Conservation (phyloP, 2,797 vertebrate genomes). For the Pseudochirops cupreus region DNA sequence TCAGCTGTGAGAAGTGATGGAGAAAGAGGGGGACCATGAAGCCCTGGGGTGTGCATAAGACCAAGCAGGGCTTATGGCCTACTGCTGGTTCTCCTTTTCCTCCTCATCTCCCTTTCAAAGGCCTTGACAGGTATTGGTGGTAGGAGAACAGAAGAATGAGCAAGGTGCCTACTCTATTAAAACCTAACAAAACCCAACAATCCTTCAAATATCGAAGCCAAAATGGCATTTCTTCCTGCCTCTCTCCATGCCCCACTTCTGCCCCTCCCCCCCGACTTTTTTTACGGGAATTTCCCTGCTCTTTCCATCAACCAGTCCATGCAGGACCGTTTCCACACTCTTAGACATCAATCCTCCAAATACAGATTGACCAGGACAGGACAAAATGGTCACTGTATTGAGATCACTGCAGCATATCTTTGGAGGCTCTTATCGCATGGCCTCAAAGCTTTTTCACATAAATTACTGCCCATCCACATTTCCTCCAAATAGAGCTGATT, state of each 20-base stretch:
- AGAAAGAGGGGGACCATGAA: neutral
- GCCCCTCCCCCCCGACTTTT: too few species aligned
- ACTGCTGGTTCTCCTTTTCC: neutral
- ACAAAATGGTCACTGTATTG: neutral
- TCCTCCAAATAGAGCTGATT: neutral
- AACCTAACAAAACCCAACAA: neutral
- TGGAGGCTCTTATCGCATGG: neutral
- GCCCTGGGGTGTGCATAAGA: neutral
- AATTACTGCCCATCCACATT: neutral
- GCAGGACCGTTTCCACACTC: neutral
- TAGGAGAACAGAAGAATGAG: neutral
- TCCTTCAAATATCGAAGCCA: neutral
- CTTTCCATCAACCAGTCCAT: neutral
- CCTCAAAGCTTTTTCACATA: neutral
- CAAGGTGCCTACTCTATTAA: neutral
- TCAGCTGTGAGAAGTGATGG: neutral
- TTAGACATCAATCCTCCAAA: neutral
- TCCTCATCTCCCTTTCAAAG: neutral
- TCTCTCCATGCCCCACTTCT: neutral
- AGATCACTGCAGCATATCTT: neutral
- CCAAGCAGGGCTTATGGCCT: neutral
- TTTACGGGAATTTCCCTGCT: too few species aligned
- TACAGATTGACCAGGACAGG: neutral
- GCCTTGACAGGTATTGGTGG: neutral
- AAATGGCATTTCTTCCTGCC: neutral